Conservation (phyloP, 1,140 invertebrate genomes). For the Drosophila orena region DNA sequence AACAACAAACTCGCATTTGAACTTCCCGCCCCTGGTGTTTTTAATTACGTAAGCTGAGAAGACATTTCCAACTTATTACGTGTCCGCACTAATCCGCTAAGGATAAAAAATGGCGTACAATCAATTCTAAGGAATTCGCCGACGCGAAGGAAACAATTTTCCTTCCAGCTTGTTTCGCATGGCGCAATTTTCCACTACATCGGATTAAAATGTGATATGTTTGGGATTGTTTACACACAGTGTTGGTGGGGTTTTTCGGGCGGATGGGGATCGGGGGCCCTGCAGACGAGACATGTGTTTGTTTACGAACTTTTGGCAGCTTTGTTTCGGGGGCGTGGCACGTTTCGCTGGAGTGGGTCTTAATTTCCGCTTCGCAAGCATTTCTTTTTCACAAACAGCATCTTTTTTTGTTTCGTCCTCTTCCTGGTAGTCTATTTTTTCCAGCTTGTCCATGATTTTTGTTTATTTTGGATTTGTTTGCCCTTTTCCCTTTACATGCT, state of each 20-base stretch:
- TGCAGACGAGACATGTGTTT: conserved; percentile 76
- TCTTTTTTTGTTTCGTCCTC: conserved; percentile 37
- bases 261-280: conserved; percentile 1
- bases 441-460: conserved; percentile 26
- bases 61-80: conserved; percentile 65
- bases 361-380: conserved; percentile 81
- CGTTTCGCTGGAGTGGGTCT: conserved; percentile 67
- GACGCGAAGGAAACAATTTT: conserved; percentile 60
- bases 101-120: conserved; percentile 67
- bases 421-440: conserved; percentile 19
- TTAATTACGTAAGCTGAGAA: conserved; percentile 51
- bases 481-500: conserved; percentile 52
- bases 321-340: conserved; percentile 59
- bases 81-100: conserved; percentile 61
- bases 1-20: conserved; percentile 7
- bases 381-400: conserved; percentile 60
- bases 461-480: conserved; percentile 58
- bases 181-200: conserved; percentile 82
- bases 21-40: conserved; percentile 9
- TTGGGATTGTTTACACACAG: conserved; percentile 79
- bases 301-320: conserved; percentile 80
- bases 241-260: conserved; percentile 10
- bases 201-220: conserved; percentile 83
- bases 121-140: conserved; percentile 58
- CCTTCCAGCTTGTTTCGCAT: conserved; percentile 43